Base-by-base conservation (phyloP, 2,888 invertebrate species). In the Habroteleia sp. region DNA sequence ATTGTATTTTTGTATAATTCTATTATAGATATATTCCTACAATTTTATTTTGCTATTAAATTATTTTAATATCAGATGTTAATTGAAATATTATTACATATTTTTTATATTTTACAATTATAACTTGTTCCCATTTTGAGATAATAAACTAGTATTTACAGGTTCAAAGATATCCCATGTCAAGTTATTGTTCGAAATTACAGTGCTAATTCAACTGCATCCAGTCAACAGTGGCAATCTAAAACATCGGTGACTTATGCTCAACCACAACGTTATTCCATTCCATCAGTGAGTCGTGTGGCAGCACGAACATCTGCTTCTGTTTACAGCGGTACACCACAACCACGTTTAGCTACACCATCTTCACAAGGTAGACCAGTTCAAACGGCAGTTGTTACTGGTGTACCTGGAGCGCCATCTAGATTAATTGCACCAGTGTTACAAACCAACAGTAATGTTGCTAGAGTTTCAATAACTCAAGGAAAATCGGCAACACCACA, bases 161-260 rank as follows among this genome's bases (percentile, higher is more conserved):
- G 54, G 54, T 2, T 3, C 23, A 33, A 25, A 35, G 10, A 23
- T 33, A 25, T 27, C 1, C 42, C 31, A 33, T 13, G n/a, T 52
- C 54, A 41, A 41, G 35, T 54, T 20, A 35, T 58, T 58, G 25
- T 60, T 42, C 33, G 10, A 42, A 35, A 48, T 58, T 79, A 2
- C 65, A 87, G 87, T 50, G 79, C 81, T 10, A 84, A 76, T 37
- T 84, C 87, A 10, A 83, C 84, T 3, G 83, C 83, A 3, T 74
- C 86, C 5, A 87, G 77, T 74, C 80, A 85, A 1, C 87, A 86
- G 77, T 88, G 88, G 88, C 85, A 82, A 56, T 65, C 86, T 16
- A 88, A 87, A 77, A 81, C 87, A 5, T 84, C 88, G 5, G 84
- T 86, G 3, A 84, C 86, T 5, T 88, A 87, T 37, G 85, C 85